Conservation (phyloP, 2,113 vertebrate species). For the Dicerorhinus sumatrensis region DNA sequence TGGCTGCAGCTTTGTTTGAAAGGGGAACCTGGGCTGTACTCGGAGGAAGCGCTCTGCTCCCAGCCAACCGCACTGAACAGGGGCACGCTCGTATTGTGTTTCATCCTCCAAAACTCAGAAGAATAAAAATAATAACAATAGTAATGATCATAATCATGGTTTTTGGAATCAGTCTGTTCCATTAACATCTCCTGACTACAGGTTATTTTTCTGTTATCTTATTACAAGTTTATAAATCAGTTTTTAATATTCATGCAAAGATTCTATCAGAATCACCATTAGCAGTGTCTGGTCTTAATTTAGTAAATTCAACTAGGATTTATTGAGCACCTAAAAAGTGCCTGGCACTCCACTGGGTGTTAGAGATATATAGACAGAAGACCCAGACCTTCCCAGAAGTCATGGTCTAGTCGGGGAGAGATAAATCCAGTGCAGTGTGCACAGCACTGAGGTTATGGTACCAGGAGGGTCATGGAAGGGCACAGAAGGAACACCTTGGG, state of each 20-base stretch:
- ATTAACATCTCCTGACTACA: neutral
- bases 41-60: accelerated
- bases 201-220: neutral
- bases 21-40: neutral
- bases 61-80: accelerated
- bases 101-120: neutral
- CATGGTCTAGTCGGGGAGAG: neutral
- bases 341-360: neutral
- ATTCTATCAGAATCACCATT: neutral
- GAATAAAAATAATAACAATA: neutral
- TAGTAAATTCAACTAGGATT: neutral
- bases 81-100: accelerated
- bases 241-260: neutral
- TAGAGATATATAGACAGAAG: neutral
- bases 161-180: neutral
- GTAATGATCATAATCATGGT: neutral
- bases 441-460: accelerated
- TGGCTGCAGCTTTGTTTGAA: neutral
- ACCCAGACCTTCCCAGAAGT: neutral
- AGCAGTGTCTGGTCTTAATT: neutral
- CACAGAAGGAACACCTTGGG: too few relatives aligned
- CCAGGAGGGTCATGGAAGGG: accelerated
- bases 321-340: neutral
- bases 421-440: neutral
- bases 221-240: neutral